phyloP scores from a whole-genome alignment of 2,113 vertebrate species.

The Rhipidura dahli region DNA sequence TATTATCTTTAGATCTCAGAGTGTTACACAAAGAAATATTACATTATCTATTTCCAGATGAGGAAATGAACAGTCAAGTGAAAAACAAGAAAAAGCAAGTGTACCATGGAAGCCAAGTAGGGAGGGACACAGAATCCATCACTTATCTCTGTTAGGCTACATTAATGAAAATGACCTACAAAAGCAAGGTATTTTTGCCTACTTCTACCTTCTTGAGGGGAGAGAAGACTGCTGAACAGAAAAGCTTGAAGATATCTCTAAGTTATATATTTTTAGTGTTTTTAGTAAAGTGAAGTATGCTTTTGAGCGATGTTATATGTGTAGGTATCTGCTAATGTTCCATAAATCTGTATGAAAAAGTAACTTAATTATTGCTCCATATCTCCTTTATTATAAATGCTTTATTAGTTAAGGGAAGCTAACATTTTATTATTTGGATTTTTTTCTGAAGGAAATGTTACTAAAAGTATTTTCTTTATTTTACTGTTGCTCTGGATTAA shows the following conservation, averaged over 20 bases:
- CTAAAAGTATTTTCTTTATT: background rate
- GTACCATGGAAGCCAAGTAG: background rate
- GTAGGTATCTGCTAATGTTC: background rate
- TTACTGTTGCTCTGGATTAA: background rate
- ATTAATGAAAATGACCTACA: background rate
- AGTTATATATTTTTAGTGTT: background rate
- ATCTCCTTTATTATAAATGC: background rate
- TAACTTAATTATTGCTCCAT: background rate
- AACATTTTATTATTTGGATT: background rate
- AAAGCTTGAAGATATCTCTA: background rate
- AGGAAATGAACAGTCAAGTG: background rate
- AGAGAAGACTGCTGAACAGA: background rate
- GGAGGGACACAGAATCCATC: background rate
- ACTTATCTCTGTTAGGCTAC: background rate
- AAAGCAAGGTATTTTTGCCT: background rate
- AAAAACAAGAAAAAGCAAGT: background rate
- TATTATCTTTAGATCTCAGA: background rate
- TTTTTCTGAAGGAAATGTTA: background rate
- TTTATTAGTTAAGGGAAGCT: background rate
- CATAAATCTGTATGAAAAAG: conserved; percentile 18
- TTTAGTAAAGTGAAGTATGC: background rate
- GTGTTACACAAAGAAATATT: background rate
- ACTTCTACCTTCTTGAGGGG: background rate
- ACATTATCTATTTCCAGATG: background rate
- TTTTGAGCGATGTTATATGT: background rate